phyloP scores from a whole-genome alignment of 2,113 vertebrate species.

The Ceyx margarethae region DNA sequence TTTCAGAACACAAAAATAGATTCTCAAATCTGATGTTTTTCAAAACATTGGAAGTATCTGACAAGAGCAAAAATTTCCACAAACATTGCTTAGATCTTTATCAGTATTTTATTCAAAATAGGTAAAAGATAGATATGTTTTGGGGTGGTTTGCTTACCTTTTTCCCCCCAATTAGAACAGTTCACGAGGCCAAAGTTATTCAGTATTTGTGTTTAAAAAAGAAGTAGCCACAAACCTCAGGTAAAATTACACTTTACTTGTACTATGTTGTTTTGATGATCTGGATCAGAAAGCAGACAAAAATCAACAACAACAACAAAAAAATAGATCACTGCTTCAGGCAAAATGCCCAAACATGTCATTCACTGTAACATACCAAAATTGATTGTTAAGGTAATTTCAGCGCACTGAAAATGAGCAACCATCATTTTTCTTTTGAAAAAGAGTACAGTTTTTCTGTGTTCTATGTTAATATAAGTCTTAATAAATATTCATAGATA shows the following conservation, averaged over 20 bases:
- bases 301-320: not conserved
- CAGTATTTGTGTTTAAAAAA: not conserved
- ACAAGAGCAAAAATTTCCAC: not conserved
- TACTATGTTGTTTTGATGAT: not conserved
- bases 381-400: slow-evolving; percentile 34
- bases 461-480: slow-evolving; percentile 33
- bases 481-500: slow-evolving; percentile 44
- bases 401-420: slow-evolving; percentile 24
- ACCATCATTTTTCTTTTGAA: slow-evolving; percentile 6
- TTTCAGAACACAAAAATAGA: not conserved
- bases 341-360: not conserved
- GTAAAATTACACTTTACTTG: not conserved
- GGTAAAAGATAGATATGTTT: not conserved
- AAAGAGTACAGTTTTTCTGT: not conserved
- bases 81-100: not conserved
- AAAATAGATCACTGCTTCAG: not conserved
- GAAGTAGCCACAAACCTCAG: not conserved
- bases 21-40: not conserved
- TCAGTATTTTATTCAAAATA: not conserved
- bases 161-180: not conserved
- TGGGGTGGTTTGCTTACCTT: not conserved
- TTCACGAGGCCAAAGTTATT: not conserved
- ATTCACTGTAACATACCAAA: slow-evolving; percentile 11
- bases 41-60: not conserved
- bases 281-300: not conserved